Percentiles rank a stretch among this genome's conserved stretches.
Evolutionary conservation across 53 echinoderm and acorn worm genomes (phyloP).

Genomic region (Echinarachnius parma): DNA sequence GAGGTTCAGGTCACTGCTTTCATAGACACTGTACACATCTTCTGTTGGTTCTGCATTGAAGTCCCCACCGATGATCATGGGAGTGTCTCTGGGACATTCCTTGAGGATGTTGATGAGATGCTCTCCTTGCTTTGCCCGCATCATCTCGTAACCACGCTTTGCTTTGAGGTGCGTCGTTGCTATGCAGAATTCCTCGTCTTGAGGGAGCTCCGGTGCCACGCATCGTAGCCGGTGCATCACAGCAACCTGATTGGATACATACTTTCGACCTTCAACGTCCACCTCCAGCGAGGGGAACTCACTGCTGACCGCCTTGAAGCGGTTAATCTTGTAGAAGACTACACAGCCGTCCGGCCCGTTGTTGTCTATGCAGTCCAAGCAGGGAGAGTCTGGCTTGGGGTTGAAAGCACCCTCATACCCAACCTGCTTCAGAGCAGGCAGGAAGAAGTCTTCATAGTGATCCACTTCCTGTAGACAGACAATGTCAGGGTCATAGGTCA

Average conservation of each 20-base stretch:
- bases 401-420: conserved; percentile 85
- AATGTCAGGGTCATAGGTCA: conserved; percentile 94
- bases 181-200: conserved; percentile 60
- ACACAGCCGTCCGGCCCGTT: conserved; percentile 97
- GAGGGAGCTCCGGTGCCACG: not conserved
- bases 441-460: conserved; percentile 89
- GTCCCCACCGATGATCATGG: conserved; percentile 81
- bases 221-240: conserved; percentile 62
- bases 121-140: conserved; percentile 75
- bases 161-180: conserved; percentile 96
- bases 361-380: conserved; percentile 69
- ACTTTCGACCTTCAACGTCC: conserved; percentile 22
- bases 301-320: conserved; percentile 59
- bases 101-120: conserved; percentile 63
- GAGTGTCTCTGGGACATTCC: conserved; percentile 39
- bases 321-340: conserved; percentile 75
- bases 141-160: conserved; percentile 70
- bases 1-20: conserved; percentile 51
- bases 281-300: conserved; percentile 53
- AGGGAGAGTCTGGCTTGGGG: conserved; percentile 92
- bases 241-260: conserved; percentile 78
- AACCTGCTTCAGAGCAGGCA: conserved; percentile 60
- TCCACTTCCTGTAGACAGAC: conserved; percentile 95
- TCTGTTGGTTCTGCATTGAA: conserved; percentile 90
- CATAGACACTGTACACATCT: conserved; percentile 70